Evolutionary conservation across 2,797 vertebrate species (phyloP).

Genomic region (Epinephelus malabaricus): DNA sequence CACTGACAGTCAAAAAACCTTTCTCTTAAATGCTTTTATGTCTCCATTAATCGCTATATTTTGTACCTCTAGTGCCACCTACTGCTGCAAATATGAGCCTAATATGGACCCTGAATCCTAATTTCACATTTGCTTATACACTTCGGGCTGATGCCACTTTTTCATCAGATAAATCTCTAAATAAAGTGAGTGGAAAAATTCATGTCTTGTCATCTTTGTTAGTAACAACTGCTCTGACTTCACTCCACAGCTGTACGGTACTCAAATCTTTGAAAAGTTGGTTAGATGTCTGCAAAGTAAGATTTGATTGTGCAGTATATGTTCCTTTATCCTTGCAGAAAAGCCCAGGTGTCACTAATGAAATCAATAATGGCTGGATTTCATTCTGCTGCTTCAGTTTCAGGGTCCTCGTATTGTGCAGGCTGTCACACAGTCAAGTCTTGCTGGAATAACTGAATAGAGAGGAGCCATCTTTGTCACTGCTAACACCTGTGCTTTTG

Average conservation of each 20-base stretch:
- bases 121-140: too few relatives aligned
- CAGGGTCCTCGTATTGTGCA: too few relatives aligned
- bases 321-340: too few relatives aligned
- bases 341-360: not conserved
- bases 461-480: fast-evolving
- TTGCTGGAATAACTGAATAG: not conserved
- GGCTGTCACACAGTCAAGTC: too few relatives aligned
- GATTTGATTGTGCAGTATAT: not conserved
- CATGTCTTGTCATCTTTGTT: too few relatives aligned
- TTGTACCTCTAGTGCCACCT: slow-evolving; percentile 69
- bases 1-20: not conserved
- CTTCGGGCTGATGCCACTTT: too few relatives aligned
- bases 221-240: not conserved
- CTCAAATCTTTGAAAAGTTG: not conserved
- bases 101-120: not conserved
- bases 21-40: not conserved
- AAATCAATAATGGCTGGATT: too few relatives aligned
- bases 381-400: not conserved
- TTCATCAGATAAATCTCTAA: too few relatives aligned
- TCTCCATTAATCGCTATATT: not conserved
- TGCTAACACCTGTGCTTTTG: not conserved
- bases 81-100: slow-evolving; percentile 24
- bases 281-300: too few relatives aligned
- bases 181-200: too few relatives aligned
- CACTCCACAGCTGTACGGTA: not conserved